Conservation (phyloP, 2,888 invertebrate genomes). For the Hyppa rectilinea region DNA sequence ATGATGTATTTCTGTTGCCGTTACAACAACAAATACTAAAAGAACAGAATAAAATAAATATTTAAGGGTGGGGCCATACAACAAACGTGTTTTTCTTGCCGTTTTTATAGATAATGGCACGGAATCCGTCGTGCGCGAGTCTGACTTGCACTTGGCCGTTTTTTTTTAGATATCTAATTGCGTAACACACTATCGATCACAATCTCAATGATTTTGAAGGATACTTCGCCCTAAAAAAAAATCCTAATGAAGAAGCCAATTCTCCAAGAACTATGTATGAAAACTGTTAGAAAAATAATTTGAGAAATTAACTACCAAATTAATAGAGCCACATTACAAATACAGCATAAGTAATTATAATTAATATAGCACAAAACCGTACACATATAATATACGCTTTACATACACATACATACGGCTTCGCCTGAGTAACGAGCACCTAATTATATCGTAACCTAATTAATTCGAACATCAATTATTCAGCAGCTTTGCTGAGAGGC, state of each 20-base stretch:
- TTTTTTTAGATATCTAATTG: too few species aligned
- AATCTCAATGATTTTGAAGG: too few species aligned
- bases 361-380: slow-evolving; percentile 22
- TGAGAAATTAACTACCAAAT: neutral
- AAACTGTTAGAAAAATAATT: neutral
- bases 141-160: too few species aligned
- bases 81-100: too few species aligned
- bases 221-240: too few species aligned
- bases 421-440: slow-evolving; percentile 39
- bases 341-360: slow-evolving; percentile 22
- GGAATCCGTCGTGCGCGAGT: too few species aligned
- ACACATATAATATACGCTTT: neutral
- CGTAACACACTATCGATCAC: too few species aligned
- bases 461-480: slow-evolving; percentile 58
- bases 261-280: neutral
- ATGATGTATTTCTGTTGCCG: too few species aligned
- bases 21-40: too few species aligned
- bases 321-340: slow-evolving; percentile 1
- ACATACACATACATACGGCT: slow-evolving; percentile 39
- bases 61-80: too few species aligned
- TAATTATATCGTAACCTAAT: slow-evolving; percentile 61
- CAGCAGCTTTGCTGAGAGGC: slow-evolving; percentile 12
- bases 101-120: too few species aligned
- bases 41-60: too few species aligned
- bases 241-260: neutral